Evolutionary conservation across 2,888 invertebrate genomes (phyloP), one percentile per base, ranked within the genome.

Genomic region (Drosophila rubida): DNA sequence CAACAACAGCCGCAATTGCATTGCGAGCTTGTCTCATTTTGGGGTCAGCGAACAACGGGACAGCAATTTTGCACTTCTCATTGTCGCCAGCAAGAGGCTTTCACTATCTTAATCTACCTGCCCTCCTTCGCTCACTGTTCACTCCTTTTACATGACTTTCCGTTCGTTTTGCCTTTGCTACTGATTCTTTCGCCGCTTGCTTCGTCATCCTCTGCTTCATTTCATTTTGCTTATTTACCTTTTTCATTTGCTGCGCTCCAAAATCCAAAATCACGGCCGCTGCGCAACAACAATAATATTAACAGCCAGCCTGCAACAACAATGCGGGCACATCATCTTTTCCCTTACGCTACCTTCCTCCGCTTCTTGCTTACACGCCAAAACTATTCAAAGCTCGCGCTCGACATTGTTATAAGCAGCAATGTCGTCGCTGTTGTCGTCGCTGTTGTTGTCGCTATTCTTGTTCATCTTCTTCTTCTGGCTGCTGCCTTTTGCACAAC

Each of bases 191-290:
- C 39, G 14, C 30, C n/a, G 32, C 32, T 8, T 37, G n/a, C 22
- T 11, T 30, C 3, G 25, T 19, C 30, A 13, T 7, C 25, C 11
- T 37, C 35, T 32, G 9, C n/a, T 25, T 11, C 19, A 27, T 46
- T 16, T 35, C 2, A 42, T 71, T 54, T 39, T 46, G 45, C 54
- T 58, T 41, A 54, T 60, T 58, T 41, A 53, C 41, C 32, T 51
- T 51, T 37, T 14, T 45, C 27, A 22, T 51, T 48, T n/a, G 32
- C 42, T 32, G 9, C 2, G 25, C 42, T 11, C 11, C 11, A 62
- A 67, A 67, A 72, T 11, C 11, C 11, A 62, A 67, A 67, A 72
- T 72, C 67, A 72, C 44, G 67, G 62, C 39, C 50, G 55, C 55
- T 62, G 55, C 51, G 35, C 27, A 60, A 35, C 66, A 61, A 49